Evolutionary conservation across 2,113 vertebrate species (phyloP).

Genomic region (Alosa alosa): DNA sequence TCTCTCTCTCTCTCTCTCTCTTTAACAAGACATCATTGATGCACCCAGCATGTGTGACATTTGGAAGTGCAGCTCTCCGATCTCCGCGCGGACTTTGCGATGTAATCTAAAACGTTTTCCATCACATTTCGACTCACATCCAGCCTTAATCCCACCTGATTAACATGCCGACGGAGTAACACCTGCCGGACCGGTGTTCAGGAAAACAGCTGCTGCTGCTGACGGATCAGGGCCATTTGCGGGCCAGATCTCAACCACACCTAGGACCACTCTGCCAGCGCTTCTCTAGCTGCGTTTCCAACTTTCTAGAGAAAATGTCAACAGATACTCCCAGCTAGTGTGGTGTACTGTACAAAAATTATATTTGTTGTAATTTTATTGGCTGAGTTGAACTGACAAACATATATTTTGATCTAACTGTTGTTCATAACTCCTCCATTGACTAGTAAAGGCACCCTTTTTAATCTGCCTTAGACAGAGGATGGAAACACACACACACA

Average conservation of each 20-base stretch:
- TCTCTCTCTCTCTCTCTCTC: background rate
- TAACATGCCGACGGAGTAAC: slow-evolving; percentile 24
- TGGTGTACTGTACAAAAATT: too few relatives aligned
- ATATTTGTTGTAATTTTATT: too few relatives aligned
- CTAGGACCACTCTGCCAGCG: background rate
- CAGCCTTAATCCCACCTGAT: slow-evolving; percentile 19
- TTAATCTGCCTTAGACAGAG: background rate
- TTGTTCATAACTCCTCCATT: too few relatives aligned
- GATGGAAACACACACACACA: background rate
- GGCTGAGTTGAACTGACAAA: too few relatives aligned
- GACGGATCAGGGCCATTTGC: background rate
- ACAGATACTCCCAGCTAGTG: too few relatives aligned
- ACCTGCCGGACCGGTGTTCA: slow-evolving; percentile 5
- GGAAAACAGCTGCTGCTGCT: background rate
- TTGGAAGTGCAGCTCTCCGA: background rate
- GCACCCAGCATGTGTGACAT: background rate
- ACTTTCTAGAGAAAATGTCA: too few relatives aligned
- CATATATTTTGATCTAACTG: too few relatives aligned
- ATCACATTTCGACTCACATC: background rate
- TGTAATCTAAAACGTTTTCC: slow-evolving; percentile 28
- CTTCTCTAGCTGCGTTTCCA: too few relatives aligned
- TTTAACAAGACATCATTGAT: background rate
- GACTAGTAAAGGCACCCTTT: too few relatives aligned
- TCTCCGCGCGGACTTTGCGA: background rate
- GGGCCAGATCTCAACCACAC: background rate